Conservation (phyloP, 2,888 invertebrate species). For the Serripes groenlandicus region DNA sequence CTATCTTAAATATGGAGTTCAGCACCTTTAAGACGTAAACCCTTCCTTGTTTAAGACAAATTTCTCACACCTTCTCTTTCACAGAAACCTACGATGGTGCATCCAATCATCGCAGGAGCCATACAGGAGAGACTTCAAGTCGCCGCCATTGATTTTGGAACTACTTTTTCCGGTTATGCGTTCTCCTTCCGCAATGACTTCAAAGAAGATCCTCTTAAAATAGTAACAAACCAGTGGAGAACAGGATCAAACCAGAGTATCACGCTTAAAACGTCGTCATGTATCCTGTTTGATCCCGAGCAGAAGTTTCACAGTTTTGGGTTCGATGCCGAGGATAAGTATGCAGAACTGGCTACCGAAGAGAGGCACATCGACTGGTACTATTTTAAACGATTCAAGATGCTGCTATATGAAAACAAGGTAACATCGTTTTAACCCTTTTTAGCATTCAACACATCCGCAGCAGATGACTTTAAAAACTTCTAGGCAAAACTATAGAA, state of each 20-base stretch:
- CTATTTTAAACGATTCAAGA: conserved; percentile 40
- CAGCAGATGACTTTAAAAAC: too few relatives aligned
- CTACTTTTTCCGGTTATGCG: conserved; percentile 41
- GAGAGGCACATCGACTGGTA: conserved; percentile 17
- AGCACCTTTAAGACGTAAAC: too few relatives aligned
- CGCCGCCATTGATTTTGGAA: conserved; percentile 21
- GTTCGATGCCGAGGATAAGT: conserved; percentile 34
- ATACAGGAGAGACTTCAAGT: conserved; percentile 4
- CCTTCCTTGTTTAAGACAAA: too few relatives aligned
- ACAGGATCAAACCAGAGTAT: conserved; percentile 10
- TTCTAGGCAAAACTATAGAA: too few relatives aligned
- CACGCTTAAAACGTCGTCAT: conserved; percentile 32
- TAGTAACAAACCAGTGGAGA: conserved; percentile 22
- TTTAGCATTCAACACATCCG: too few relatives aligned
- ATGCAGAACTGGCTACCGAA: conserved; percentile 1
- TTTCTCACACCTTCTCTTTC: too few relatives aligned
- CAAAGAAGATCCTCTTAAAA: conserved; percentile 20
- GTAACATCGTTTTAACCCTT: too few relatives aligned
- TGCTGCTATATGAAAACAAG: conserved; percentile 22
- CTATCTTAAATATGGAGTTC: too few relatives aligned
- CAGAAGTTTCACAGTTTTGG: conserved; percentile 15
- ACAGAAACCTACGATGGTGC: too few relatives aligned
- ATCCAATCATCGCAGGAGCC: neutral
- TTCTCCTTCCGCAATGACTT: conserved; percentile 34
- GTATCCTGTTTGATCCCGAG: conserved; percentile 26